Evolutionary conservation across 1,140 invertebrate genomes (phyloP), one percentile per base, ranked within the genome.

Genomic region (Aphaenogaster ashmeadi): DNA sequence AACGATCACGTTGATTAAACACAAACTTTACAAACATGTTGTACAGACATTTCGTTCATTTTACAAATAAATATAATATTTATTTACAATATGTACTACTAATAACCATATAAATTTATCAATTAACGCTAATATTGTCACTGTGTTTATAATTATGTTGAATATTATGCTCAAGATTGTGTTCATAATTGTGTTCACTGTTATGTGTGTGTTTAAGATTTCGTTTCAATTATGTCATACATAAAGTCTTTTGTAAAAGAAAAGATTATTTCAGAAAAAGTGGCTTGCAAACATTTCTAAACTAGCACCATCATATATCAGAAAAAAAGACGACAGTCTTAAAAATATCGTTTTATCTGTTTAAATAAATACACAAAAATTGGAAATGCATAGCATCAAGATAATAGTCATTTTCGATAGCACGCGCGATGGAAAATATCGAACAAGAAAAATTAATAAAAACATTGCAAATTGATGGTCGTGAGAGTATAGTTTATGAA

Each of bases 11-110:
- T 38, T 52, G 36, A 72, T 72, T 74, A 71, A 72, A 83, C 41
- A 72, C 52, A 81, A 84, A 56, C 69, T 84, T 74, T 74, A 41
- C 38, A 67, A 58, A 81, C n/a, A 69, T n/a, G 41, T 69, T 80
- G 27, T 80, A 58, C 77, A 80, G 54, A 11, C 64, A 81, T 38
- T 67, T 80, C 18, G 36, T 67, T 66, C 41, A 60, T 27, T 87
- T 69, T 71, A 69, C 74, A 78, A 15, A 27, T 86, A 44, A 52
- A 21, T 44, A 21, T 41, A 47, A 9, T 78, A 60, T 13, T 66
- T 81, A 87, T 87, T 87, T 87, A 80, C 47, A 58, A 21, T n/a
- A 0, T 13, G 5, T n/a, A 36, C 8, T n/a, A 36, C 8, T 38
- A 71, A 74, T 21, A 78, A 64, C n/a, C 44, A 50, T 3, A 11